These are phyloP conservation scores for Theodoxus fluviatilis DNA, from an alignment of 2,888 invertebrate species.

Conservation along the genomic window DNA sequence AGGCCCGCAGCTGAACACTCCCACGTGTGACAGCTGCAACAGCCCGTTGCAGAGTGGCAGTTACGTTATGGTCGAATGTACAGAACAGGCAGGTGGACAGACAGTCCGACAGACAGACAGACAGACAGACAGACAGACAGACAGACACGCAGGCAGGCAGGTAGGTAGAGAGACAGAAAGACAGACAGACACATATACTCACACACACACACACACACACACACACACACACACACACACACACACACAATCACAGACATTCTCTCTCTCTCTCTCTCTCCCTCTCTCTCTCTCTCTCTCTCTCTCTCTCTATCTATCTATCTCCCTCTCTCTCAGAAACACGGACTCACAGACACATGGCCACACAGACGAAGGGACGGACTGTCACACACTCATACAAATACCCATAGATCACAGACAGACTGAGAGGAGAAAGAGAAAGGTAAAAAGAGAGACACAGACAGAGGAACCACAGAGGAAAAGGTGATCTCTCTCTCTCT, in stretches of 20 bases:
- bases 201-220: slow-evolving; percentile 2
- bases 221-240: slow-evolving; percentile 19
- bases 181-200: background rate
- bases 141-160: too few species aligned
- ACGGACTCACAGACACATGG: background rate
- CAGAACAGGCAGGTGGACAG: too few species aligned
- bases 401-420: too few species aligned
- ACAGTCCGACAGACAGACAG: background rate
- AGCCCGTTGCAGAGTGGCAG: too few species aligned
- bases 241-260: background rate
- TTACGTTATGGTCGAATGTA: too few species aligned
- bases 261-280: background rate
- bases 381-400: too few species aligned
- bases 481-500: too few species aligned
- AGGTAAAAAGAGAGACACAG: too few species aligned
- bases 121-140: background rate
- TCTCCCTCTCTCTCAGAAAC: background rate
- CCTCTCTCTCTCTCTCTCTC: background rate
- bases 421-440: too few species aligned
- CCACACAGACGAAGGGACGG: too few species aligned
- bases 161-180: background rate
- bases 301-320: background rate
- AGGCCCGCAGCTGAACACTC: slow-evolving; percentile 98
- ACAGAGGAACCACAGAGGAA: too few species aligned
- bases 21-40: slow-evolving; percentile 91